A percentile compares a stretch with the other conserved stretches of the same genome.
phyloP scores from a whole-genome alignment of 1,140 invertebrate species.

The Drosophila varians region DNA sequence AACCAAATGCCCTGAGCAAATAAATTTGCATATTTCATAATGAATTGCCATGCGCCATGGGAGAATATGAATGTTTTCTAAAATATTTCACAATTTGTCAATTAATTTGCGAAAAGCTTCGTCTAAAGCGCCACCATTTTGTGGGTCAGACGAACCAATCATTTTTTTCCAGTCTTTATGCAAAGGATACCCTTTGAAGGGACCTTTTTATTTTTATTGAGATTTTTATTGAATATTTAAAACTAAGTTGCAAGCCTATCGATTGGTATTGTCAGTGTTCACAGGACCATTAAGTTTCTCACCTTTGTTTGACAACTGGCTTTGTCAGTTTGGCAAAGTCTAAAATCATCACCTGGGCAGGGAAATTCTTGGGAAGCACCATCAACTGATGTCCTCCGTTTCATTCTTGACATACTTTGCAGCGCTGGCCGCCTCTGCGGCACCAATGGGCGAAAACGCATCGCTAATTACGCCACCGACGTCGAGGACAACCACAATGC shows the following conservation, averaged over 20 bases:
- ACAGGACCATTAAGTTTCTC: background rate
- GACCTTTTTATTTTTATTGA: too few species aligned
- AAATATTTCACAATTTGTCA: slow-evolving; percentile 44
- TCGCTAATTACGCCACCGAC: slow-evolving; percentile 62
- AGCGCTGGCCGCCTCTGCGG: slow-evolving; percentile 53
- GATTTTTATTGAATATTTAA: too few species aligned
- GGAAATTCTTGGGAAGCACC: slow-evolving; percentile 9
- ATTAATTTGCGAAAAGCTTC: slow-evolving; percentile 41
- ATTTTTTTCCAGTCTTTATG: background rate
- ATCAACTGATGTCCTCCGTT: slow-evolving; percentile 30
- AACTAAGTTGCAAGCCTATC: too few species aligned
- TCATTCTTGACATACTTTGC: slow-evolving; percentile 64
- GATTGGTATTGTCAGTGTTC: too few species aligned
- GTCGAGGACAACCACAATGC: slow-evolving; percentile 13
- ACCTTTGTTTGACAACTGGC: background rate
- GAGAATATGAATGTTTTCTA: slow-evolving; percentile 21
- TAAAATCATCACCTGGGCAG: slow-evolving; percentile 8
- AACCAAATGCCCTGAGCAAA: slow-evolving; percentile 31
- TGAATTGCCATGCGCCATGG: slow-evolving; percentile 21
- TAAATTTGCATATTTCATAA: slow-evolving; percentile 46
- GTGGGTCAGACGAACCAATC: slow-evolving; percentile 7
- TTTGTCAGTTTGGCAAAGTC: slow-evolving; percentile 13
- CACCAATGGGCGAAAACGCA: slow-evolving; percentile 43
- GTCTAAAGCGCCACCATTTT: slow-evolving; percentile 19
- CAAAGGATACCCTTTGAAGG: slow-evolving; percentile 4